phyloP scores from a whole-genome alignment of 2,888 invertebrate species.

The Coenonympha glycerion region DNA sequence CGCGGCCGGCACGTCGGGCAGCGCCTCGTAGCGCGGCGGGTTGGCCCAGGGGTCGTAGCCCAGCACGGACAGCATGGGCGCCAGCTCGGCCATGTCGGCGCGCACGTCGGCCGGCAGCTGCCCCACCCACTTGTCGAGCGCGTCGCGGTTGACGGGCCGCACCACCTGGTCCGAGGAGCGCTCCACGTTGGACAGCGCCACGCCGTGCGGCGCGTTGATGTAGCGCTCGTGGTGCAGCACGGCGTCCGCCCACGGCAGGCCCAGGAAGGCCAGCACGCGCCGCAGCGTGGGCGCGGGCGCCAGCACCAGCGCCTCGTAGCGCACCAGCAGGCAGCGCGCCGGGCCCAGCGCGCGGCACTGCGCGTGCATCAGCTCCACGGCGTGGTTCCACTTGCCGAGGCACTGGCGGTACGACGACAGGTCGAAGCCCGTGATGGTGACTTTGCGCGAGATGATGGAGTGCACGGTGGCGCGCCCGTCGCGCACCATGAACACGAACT shows the following conservation, averaged over 20 bases:
- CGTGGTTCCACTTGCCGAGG: conserved; percentile 97
- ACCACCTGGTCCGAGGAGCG: conserved; percentile 99
- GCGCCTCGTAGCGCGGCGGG: conserved; percentile 91
- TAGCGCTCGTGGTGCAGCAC: conserved; percentile 98
- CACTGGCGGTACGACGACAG: conserved; percentile 95
- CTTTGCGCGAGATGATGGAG: conserved; percentile 96
- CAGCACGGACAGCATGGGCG: conserved; percentile 93
- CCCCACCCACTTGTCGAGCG: conserved; percentile 94
- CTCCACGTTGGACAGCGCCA: conserved; percentile 96
- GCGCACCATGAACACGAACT: conserved; percentile 98
- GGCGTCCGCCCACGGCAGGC: conserved; percentile 95
- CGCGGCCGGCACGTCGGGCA: conserved; percentile 63
- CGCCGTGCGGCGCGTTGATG: conserved; percentile 96
- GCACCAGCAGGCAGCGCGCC: conserved; percentile 88
- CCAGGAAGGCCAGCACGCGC: conserved; percentile 90
- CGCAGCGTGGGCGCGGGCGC: conserved; percentile 93
- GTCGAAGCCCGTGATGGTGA: conserved; percentile 93
- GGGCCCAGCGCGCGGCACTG: conserved; percentile 91
- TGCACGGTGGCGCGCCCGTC: conserved; percentile 99
- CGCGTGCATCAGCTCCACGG: conserved; percentile 94
- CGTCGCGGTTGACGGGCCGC: conserved; percentile 97
- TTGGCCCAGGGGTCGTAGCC: conserved; percentile 98
- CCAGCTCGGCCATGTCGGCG: conserved; percentile 92
- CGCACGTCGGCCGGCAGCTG: conserved; percentile 93
- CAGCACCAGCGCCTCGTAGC: conserved; percentile 97